Percentiles rank a stretch among this genome's conserved stretches.
These are phyloP conservation scores for Brachymystax lenok DNA, from an alignment of 2,797 vertebrate species.

Conservation along the genomic window DNA sequence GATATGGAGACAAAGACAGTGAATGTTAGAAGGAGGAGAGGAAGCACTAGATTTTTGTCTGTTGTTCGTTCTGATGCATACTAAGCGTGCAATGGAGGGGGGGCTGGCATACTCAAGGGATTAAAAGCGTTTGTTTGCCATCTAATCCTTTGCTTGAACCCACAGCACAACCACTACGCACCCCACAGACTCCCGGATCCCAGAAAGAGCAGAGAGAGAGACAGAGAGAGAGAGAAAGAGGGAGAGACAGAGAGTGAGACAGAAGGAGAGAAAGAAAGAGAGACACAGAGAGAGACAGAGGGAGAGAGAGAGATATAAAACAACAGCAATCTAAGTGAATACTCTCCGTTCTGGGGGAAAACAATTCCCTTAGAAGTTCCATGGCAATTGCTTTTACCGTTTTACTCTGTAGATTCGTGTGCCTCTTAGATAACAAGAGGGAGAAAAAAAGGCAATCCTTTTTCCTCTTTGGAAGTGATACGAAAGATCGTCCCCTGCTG, in stretches of 20 bases:
- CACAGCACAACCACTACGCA: conserved; percentile 34
- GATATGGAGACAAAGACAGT: background rate
- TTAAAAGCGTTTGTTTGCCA: conserved; percentile 50
- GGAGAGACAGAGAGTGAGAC: background rate
- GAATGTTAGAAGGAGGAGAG: conserved; percentile 1
- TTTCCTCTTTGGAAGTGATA: conserved; percentile 36
- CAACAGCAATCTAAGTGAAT: background rate
- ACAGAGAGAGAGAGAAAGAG: background rate
- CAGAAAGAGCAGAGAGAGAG: conserved; percentile 6
- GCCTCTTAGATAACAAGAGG: conserved; percentile 29
- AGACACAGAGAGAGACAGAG: conserved; percentile 14
- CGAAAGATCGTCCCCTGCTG: conserved; percentile 45
- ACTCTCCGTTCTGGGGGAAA: conserved; percentile 30
- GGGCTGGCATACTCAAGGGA: conserved; percentile 43
- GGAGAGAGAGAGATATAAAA: background rate
- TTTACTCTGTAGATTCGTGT: conserved; percentile 39
- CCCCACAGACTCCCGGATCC: conserved; percentile 23
- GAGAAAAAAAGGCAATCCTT: conserved; percentile 33
- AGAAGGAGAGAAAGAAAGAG: background rate
- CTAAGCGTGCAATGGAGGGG: conserved; percentile 36
- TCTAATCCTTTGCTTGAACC: conserved; percentile 51
- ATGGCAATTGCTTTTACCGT: conserved; percentile 42
- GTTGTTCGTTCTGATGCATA: conserved; percentile 42
- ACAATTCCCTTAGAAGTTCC: conserved; percentile 49
- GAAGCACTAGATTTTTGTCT: conserved; percentile 31